Evolutionary conservation across 2,888 invertebrate genomes (phyloP).

Genomic region (Copidosoma aretas): DNA sequence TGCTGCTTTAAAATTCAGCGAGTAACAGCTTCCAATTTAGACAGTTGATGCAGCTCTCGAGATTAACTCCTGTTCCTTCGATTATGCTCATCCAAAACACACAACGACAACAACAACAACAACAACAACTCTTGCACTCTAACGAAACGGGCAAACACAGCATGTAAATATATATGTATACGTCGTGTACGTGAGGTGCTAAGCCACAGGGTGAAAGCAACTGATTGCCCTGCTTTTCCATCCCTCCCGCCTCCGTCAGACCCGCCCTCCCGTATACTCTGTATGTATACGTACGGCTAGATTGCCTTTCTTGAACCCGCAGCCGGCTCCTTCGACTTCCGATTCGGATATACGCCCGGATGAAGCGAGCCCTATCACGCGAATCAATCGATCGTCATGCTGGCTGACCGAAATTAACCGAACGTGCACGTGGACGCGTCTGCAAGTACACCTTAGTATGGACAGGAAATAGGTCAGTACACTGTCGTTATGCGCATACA

Average conservation of each 20-base stretch:
- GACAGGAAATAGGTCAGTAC: too few relatives aligned
- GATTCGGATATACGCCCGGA: not conserved
- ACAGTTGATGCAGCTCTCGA: too few relatives aligned
- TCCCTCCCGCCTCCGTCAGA: too few relatives aligned
- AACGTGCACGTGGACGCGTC: not conserved
- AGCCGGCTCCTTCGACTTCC: not conserved
- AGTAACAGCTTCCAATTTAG: too few relatives aligned
- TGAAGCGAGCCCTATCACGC: not conserved
- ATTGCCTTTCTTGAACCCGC: not conserved
- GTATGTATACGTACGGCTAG: not conserved
- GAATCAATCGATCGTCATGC: not conserved
- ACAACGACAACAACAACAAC: too few relatives aligned
- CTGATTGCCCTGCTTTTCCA: not conserved
- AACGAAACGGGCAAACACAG: too few relatives aligned
- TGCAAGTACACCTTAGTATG: not conserved
- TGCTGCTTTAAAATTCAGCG: too few relatives aligned
- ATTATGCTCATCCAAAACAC: too few relatives aligned
- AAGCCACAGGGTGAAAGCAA: not conserved
- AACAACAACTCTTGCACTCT: too few relatives aligned
- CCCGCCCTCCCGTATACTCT: too few relatives aligned
- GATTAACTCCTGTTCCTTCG: too few relatives aligned
- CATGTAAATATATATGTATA: not conserved
- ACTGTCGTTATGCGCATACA: too few relatives aligned
- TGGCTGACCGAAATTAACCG: not conserved
- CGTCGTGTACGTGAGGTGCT: not conserved